Evolutionary conservation across 2,888 invertebrate genomes (phyloP), one percentile per base, ranked within the genome.

Genomic region (Perizoma affinitatum): DNA sequence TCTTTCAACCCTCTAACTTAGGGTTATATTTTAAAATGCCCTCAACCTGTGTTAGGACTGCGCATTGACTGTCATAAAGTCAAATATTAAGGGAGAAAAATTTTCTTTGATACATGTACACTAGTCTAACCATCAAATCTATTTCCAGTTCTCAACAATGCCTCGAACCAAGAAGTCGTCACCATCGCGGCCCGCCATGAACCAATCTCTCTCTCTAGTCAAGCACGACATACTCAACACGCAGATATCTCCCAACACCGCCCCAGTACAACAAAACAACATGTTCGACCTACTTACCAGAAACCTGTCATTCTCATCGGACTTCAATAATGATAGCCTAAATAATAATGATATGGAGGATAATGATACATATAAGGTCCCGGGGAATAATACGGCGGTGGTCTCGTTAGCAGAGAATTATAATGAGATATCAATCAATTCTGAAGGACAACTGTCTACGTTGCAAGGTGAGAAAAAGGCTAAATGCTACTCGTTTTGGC

Each of bases 91-190:
- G 22, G 22, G 3, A 22, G 22, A 22, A 22, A 22, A 22, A 22
- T 22, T 22, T 2, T 22, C 22, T 22, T 22, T 22, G 22, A 22
- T 22, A 22, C 22, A 22, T 22, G 1, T 3, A 22, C 22, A 22
- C 22, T 22, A 22, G 1, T 22, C 22, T 22, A 22, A 22, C 22
- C 22, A 22, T 22, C 22, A 10, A 50, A 50, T 46, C n/a, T 52
- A 8, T 74, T 91, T 82, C 7, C 85, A 94, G 94, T 94, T 94
- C 79, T 94, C 94, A 61, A 94, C 94, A 56, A 94, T 94, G 93
- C 94, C 94, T 38, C 89, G 94, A 50, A 93, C 91, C 58, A 94
- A 93, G 76, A 93, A 93, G 69, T 69, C 86, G n/a, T 87, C 88
- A 33, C 85, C 92, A n/a, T 86, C 87, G 69, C 88, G 91, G 48